Conservation (phyloP, 2,888 invertebrate genomes). For the Mythimna vitellina region DNA sequence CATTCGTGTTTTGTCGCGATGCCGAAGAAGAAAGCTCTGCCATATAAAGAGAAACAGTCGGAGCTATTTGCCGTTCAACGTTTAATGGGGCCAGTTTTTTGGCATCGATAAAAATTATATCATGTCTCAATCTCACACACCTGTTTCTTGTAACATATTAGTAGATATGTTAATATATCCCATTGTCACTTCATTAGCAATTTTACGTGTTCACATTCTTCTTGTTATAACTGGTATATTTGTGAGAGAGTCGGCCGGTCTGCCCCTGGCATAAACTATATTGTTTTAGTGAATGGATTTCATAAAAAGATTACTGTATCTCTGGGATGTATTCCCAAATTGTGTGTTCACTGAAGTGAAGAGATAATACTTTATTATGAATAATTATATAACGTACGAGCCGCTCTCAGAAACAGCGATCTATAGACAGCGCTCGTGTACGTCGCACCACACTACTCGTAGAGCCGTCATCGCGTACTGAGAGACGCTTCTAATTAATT, state of each 20-base stretch:
- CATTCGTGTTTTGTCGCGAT: slow-evolving; percentile 82
- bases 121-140: slow-evolving; percentile 56
- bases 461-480: slow-evolving; percentile 25
- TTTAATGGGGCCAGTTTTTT: slow-evolving; percentile 69
- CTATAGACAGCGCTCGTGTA: slow-evolving; percentile 76
- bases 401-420: slow-evolving; percentile 75
- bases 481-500: slow-evolving; percentile 28
- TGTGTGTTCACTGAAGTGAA: slow-evolving; percentile 45
- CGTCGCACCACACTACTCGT: slow-evolving; percentile 55
- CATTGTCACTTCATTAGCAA: slow-evolving; percentile 54
- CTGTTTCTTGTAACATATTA: slow-evolving; percentile 54
- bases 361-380: slow-evolving; percentile 80
- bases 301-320: slow-evolving; percentile 61
- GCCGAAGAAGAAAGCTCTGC: slow-evolving; percentile 80
- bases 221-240: slow-evolving; percentile 23
- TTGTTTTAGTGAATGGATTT: slow-evolving; percentile 51
- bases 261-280: slow-evolving; percentile 20
- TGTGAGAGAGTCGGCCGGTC: slow-evolving; percentile 18
- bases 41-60: slow-evolving; percentile 73
- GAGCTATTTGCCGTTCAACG: slow-evolving; percentile 62
- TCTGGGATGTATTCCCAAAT: slow-evolving; percentile 61
- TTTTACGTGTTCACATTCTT: slow-evolving; percentile 28
- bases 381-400: slow-evolving; percentile 82
- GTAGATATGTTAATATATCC: slow-evolving; percentile 54
- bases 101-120: slow-evolving; percentile 58